Percentiles rank a stretch among this genome's conserved stretches.
These are phyloP conservation scores for Julus scanicus DNA, from an alignment of 2,888 invertebrate species.

Conservation along the genomic window DNA sequence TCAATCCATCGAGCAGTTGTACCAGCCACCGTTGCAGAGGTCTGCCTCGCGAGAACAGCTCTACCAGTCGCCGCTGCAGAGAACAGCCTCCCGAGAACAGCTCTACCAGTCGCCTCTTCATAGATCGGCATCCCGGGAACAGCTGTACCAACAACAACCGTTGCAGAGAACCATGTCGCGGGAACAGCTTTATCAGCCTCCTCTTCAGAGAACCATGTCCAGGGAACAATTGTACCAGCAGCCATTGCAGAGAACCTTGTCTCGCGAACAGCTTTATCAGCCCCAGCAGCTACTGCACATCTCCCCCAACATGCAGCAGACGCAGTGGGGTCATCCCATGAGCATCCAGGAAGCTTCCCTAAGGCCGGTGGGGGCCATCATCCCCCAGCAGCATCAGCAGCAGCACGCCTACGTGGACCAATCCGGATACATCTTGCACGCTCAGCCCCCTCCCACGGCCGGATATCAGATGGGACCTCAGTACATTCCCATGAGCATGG, in stretches of 20 bases:
- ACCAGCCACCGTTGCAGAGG: slow-evolving; percentile 36
- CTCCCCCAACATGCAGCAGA: slow-evolving; percentile 10
- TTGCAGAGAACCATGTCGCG: slow-evolving; percentile 41
- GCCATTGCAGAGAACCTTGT: slow-evolving; percentile 40
- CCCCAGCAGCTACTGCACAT: slow-evolving; percentile 17
- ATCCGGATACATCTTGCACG: slow-evolving; percentile 52
- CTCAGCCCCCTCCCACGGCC: slow-evolving; percentile 37
- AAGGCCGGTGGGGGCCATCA: slow-evolving; percentile 20
- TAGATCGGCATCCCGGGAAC: slow-evolving; percentile 48
- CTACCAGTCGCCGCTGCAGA: slow-evolving; percentile 44
- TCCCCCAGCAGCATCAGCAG: too few species aligned
- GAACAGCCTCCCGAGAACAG: slow-evolving; percentile 47
- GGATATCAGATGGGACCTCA: slow-evolving; percentile 48
- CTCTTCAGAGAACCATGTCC: not conserved
- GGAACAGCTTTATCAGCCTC: slow-evolving; percentile 47
- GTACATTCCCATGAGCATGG: slow-evolving; percentile 19
- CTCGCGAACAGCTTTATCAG: slow-evolving; percentile 46
- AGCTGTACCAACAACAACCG: slow-evolving; percentile 51
- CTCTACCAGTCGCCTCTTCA: slow-evolving; percentile 51
- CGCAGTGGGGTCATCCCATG: slow-evolving; percentile 23
- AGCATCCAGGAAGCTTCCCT: not conserved
- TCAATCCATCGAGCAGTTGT: slow-evolving; percentile 18
- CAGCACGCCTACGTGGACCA: slow-evolving; percentile 56
- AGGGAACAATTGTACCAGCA: slow-evolving; percentile 6
- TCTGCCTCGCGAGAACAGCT: slow-evolving; percentile 28